A percentile compares a stretch with the other conserved stretches of the same genome.
phyloP scores from a whole-genome alignment of 2,888 invertebrate species.

The Cepaea hortensis region DNA sequence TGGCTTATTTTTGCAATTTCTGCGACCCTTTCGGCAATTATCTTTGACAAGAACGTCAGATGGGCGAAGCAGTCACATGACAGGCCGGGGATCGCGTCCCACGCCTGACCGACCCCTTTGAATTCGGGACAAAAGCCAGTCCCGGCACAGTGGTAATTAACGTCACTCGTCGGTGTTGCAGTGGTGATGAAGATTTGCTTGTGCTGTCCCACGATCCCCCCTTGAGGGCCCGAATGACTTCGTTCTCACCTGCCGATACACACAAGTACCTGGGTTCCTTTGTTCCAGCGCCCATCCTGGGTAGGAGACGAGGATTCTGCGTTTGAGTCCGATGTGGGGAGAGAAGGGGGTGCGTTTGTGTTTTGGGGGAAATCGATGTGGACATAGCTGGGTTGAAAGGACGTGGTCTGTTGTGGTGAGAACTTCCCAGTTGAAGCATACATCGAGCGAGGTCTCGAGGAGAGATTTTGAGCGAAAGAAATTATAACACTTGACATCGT shows the following conservation, averaged over 20 bases:
- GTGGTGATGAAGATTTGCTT: constrained; percentile 40
- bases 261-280: constrained; percentile 26
- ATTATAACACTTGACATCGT: too few species aligned
- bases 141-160: constrained; percentile 35
- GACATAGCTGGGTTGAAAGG: too few species aligned
- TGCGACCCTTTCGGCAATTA: neutral
- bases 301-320: neutral
- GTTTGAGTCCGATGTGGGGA: neutral
- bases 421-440: too few species aligned
- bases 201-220: neutral
- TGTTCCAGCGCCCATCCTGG: constrained; percentile 20
- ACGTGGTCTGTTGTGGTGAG: too few species aligned
- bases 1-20: constrained; percentile 14
- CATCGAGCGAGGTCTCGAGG: too few species aligned
- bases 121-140: constrained; percentile 18
- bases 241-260: constrained; percentile 29
- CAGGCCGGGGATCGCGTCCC: constrained; percentile 21
- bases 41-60: constrained; percentile 14
- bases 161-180: constrained; percentile 33
- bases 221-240: constrained; percentile 11
- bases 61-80: neutral
- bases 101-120: constrained; percentile 30
- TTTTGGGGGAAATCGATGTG: too few species aligned
- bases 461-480: too few species aligned
- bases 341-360: neutral